phyloP scores from a whole-genome alignment of 2,888 invertebrate species.

The Alcis repandata region DNA sequence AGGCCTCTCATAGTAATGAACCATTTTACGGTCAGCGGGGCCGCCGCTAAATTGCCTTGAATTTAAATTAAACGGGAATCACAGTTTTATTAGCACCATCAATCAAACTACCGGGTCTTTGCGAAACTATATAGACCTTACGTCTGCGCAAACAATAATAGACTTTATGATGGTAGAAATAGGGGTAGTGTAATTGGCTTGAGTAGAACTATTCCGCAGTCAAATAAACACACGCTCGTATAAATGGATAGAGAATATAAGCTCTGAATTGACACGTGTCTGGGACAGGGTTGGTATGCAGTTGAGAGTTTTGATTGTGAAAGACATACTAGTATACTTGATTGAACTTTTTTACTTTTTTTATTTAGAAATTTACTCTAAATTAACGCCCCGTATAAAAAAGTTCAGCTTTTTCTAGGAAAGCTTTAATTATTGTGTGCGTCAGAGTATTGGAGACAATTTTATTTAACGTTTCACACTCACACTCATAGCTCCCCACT shows the following conservation, averaged over 20 bases:
- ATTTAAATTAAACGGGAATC: conserved; percentile 86
- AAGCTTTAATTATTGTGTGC: no score
- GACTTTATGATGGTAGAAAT: conserved; percentile 58
- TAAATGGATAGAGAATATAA: conserved; percentile 81
- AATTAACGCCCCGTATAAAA: no score
- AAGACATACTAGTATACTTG: no score
- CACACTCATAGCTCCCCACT: no score
- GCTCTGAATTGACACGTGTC: conserved; percentile 79
- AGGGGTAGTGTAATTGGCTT: conserved; percentile 57
- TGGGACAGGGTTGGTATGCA: conserved; percentile 60
- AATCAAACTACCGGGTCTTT: conserved; percentile 75
- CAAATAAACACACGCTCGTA: conserved; percentile 83
- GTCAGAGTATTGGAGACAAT: no score
- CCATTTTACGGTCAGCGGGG: conserved; percentile 81
- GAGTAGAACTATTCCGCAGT: conserved; percentile 73
- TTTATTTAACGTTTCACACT: no score
- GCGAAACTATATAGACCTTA: conserved; percentile 23
- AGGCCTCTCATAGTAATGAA: conserved; percentile 67
- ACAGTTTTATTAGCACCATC: conserved; percentile 85
- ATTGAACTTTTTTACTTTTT: no score
- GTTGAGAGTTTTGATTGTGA: not conserved
- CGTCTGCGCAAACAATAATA: conserved; percentile 56
- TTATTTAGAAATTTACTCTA: no score
- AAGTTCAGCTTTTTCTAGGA: no score
- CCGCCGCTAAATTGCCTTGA: conserved; percentile 83